phyloP scores from a whole-genome alignment of 2,113 vertebrate genomes.

The Axis porcinus region DNA sequence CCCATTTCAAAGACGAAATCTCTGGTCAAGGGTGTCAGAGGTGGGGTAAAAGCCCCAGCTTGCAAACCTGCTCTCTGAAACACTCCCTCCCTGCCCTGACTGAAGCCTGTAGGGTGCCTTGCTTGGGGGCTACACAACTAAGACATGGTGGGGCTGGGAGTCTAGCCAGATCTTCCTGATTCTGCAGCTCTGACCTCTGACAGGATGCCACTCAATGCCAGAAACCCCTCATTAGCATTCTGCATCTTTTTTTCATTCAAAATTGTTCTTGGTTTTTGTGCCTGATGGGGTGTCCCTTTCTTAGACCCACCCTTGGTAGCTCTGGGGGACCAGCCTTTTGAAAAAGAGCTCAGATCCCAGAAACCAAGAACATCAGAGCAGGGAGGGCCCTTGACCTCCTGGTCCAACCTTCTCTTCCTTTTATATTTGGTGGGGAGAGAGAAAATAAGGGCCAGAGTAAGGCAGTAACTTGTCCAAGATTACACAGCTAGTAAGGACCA shows the following conservation, averaged over 20 bases:
- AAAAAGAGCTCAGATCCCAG: neutral
- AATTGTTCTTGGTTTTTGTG: neutral
- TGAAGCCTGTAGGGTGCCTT: neutral
- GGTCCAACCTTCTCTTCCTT: neutral
- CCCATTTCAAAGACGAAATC: neutral
- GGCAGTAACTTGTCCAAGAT: neutral
- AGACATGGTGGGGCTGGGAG: neutral
- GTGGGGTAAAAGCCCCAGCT: neutral
- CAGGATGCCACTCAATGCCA: neutral
- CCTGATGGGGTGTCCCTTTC: neutral
- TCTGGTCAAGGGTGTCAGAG: neutral
- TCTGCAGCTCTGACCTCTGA: neutral
- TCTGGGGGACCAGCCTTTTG: neutral
- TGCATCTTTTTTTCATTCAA: neutral
- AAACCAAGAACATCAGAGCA: neutral
- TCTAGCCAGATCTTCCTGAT: neutral
- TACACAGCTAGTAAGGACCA: neutral
- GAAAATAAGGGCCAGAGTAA: neutral
- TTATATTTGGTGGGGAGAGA: neutral
- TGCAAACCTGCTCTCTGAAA: neutral
- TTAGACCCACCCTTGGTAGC: neutral
- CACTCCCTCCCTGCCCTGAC: neutral
- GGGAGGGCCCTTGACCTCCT: neutral
- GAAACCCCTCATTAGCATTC: neutral
- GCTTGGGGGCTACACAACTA: neutral